These are phyloP conservation scores for Dolichallabes microphthalmus DNA, from an alignment of 2,113 vertebrate species.

Conservation along the genomic window DNA sequence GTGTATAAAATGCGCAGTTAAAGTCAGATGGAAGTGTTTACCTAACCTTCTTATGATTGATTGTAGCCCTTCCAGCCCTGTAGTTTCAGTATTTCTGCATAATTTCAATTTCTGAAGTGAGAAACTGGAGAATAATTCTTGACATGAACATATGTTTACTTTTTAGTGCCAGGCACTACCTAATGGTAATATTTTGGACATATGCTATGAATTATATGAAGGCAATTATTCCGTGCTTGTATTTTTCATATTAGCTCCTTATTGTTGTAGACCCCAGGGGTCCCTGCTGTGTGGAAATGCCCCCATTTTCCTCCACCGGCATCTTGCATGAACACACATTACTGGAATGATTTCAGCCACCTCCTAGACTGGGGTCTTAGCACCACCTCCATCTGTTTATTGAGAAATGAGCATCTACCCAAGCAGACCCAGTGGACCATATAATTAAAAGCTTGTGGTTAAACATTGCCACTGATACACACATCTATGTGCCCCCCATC, in stretches of 20 bases:
- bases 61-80: background rate
- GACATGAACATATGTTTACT: background rate
- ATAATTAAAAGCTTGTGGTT: constrained; percentile 49
- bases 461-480: background rate
- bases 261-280: constrained; percentile 30
- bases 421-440: constrained; percentile 21
- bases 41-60: background rate
- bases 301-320: constrained; percentile 49
- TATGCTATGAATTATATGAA: constrained; percentile 6
- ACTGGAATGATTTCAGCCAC: constrained; percentile 63
- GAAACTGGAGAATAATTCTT: background rate
- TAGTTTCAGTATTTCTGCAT: background rate
- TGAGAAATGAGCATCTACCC: constrained; percentile 51
- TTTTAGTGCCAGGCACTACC: background rate
- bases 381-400: constrained; percentile 61
- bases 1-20: background rate
- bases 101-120: background rate
- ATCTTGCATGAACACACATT: constrained; percentile 64
- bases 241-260: background rate
- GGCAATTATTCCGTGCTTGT: background rate
- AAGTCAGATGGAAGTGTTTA: constrained; percentile 15
- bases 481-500: background rate
- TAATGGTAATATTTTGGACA: background rate
- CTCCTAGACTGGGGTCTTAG: constrained; percentile 61
- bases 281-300: constrained; percentile 46